Conservation (phyloP, 1,140 invertebrate genomes). For the Gonatopus flavifemur region DNA sequence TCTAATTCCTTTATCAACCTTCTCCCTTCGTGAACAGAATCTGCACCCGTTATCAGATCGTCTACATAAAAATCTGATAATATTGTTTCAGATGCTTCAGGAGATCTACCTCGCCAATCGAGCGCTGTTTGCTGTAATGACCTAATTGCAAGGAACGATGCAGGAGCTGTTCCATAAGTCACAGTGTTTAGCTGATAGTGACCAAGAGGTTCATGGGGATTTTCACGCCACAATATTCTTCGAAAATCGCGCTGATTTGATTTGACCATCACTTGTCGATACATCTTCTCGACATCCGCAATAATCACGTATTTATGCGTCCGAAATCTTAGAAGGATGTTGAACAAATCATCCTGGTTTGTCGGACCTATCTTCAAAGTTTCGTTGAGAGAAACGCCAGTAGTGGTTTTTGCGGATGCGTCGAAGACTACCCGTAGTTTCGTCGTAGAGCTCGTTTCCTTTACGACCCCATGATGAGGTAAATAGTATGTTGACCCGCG, state of each 20-base stretch:
- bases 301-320: constrained; percentile 6
- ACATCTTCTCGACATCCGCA: constrained; percentile 42
- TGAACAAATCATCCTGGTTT: constrained; percentile 24
- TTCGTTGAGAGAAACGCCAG: constrained; percentile 30
- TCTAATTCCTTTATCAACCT: too few relatives aligned
- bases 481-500: background rate
- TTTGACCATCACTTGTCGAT: too few relatives aligned
- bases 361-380: constrained; percentile 25
- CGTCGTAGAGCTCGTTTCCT: background rate
- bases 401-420: background rate
- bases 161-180: too few relatives aligned
- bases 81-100: too few relatives aligned
- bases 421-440: background rate
- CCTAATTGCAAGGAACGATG: too few relatives aligned
- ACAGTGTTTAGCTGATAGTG: too few relatives aligned
- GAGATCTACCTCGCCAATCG: too few relatives aligned
- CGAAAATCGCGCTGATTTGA: too few relatives aligned
- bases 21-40: constrained; percentile 17
- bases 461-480: constrained; percentile 1
- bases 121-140: too few relatives aligned
- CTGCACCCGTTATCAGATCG: too few relatives aligned
- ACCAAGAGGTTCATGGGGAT: constrained; percentile 24
- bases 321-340: constrained; percentile 10
- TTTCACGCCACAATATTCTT: too few relatives aligned
- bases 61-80: too few relatives aligned